Conservation (phyloP, 2,113 vertebrate genomes). For the human region GRCh38 chr4:181912001-181912500, state of each 20-base stretch:
- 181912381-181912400: not conserved
- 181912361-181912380: not conserved
- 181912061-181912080: not conserved
- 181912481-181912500: not conserved
- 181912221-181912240: not conserved
- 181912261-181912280: not conserved
- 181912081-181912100: not conserved
- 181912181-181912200: not conserved
- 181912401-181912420: not conserved
- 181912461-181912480: not conserved
- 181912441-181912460: not conserved
- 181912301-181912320: not conserved
- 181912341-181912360: not conserved
- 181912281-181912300: not conserved
- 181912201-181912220: not conserved
- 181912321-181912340: not conserved
- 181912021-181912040: not conserved
- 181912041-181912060: not conserved
- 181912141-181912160: not conserved
- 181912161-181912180: not conserved
- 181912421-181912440: rapidly evolving
- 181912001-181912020: not conserved
- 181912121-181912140: not conserved
- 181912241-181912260: not conserved
- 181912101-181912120: not conserved